Conservation (phyloP, 1,140 invertebrate species). For the Triops cancriformis region DNA sequence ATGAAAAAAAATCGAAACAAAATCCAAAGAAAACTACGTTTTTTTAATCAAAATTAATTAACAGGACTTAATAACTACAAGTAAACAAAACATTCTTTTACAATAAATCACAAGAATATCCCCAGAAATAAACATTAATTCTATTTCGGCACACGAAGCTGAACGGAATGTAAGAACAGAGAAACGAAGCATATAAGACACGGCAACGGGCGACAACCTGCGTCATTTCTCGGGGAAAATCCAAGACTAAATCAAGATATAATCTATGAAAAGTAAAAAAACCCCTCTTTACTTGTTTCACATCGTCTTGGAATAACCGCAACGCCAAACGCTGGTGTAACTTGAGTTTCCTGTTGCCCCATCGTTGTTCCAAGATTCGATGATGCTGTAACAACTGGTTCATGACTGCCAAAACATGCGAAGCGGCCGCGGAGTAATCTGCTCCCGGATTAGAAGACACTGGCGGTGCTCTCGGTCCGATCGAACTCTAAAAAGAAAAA, state of each 20-base stretch:
- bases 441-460: slow-evolving; percentile 71
- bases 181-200: too few species aligned
- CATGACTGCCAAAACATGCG: slow-evolving; percentile 78
- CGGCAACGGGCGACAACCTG: too few species aligned
- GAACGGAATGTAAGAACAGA: too few species aligned
- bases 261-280: slow-evolving; percentile 13
- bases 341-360: slow-evolving; percentile 87
- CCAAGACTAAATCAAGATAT: not conserved
- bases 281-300: slow-evolving; percentile 56
- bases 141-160: too few species aligned
- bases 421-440: slow-evolving; percentile 89
- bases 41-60: too few species aligned
- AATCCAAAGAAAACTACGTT: too few species aligned
- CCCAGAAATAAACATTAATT: too few species aligned
- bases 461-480: slow-evolving; percentile 22
- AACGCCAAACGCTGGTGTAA: slow-evolving; percentile 87
- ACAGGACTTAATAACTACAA: too few species aligned
- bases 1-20: too few species aligned
- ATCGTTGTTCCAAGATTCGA: slow-evolving; percentile 79
- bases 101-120: too few species aligned
- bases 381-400: slow-evolving; percentile 92
- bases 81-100: too few species aligned
- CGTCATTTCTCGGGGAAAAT: too few species aligned
- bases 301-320: slow-evolving; percentile 89
- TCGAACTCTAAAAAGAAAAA: slow-evolving; percentile 21